Base-by-base conservation (phyloP, 2,797 vertebrate species). In the Chaenodraco wilsoni region DNA sequence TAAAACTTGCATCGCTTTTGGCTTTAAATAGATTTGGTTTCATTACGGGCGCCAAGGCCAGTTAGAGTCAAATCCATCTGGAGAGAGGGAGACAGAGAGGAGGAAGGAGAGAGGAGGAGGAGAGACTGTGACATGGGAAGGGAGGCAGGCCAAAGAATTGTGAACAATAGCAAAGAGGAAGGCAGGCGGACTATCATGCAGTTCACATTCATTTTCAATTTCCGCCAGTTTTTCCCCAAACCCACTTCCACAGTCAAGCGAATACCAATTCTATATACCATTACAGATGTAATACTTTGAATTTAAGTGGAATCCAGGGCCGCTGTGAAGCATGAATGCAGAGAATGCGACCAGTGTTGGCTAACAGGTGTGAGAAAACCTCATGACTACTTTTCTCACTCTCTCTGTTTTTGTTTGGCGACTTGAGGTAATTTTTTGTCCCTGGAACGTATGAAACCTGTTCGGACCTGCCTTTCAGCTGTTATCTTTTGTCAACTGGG, bases 21-120 rank as follows among this genome's bases (percentile, higher is more conserved):
- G 93, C 92, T 95, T 94, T 94, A 93, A 95, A 95, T 94, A 94
- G 94, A 93, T 94, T 91, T 94, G 91, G 91, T 95, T 95, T 95
- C 93, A 94, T 94, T 94, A 94, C 73, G 88, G 91, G 92, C 91
- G 92, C 93, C 92, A 94, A 92, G 93, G 92, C 91, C 91, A 89
- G 91, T 94, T 94, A 94, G 93, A 93, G 89, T 94, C 94, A 93
- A 93, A 94, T 94, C 91, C 92, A 91, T 87, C 85, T 90, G 89
- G 89, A 91, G 88, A 65, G 86, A 79, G 80, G 67, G 84, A 77
- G 83, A 83, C 74, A 77, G 71, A 69, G 59, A 19, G 72, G 60
- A 66, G 75, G 79, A 85, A 77, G 57, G 75, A 59, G 67, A 83
- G 86, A 69, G 74, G 52, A 84, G 69, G 79, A 83, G 81, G 79